Evolutionary conservation across 2,888 invertebrate genomes (phyloP), one percentile per base, ranked within the genome.

Genomic region (Ophion obscuratus): DNA sequence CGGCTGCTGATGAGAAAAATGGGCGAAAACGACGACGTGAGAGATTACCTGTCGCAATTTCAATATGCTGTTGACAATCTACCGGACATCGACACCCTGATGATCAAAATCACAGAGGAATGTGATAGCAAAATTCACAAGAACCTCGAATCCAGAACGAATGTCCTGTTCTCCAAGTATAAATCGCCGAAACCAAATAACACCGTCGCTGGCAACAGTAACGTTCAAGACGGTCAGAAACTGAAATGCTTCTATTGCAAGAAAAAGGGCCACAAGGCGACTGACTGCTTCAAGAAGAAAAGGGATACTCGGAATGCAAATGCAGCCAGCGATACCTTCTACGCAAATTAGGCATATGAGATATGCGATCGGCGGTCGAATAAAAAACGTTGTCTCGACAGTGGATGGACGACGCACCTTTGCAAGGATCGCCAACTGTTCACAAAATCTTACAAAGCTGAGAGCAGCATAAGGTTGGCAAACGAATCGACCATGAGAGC

Each of bases 91-190:
- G 92, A 92, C 66, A 75, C 67, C n/a, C 79, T 92, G 20, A 86
- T 88, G 68, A 86, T 91, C 24, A 92, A 92, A 89, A 90, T 92
- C 7, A 66, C 91, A 5, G 92, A 92, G 86, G 92, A 91, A 87
- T 57, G 17, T 27, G 90, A 88, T 17, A 47, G 47, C 0, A 47
- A 9, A 9, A 10, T 10, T 47, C 47, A 47, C 47, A 47, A 10
- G 11, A 47, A 47, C 47, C 0, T 10, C 10, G 47, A 47, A 9
- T 44, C 44, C 44, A 9, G 47, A 9, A 11, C 47, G 7, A 47
- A 47, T 47, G 47, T 10, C 47, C 11, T 47, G 2, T 47, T 47
- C 10, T 11, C 47, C 9, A 47, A 47, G 11, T 9, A 47, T 11
- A 44, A 44, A 44, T 44, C 44, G 9, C 9, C 44, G 2, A 44